Percentiles rank a stretch among this genome's conserved stretches.
phyloP scores from a whole-genome alignment of 2,888 invertebrate species.

The Heliconius cydno region DNA sequence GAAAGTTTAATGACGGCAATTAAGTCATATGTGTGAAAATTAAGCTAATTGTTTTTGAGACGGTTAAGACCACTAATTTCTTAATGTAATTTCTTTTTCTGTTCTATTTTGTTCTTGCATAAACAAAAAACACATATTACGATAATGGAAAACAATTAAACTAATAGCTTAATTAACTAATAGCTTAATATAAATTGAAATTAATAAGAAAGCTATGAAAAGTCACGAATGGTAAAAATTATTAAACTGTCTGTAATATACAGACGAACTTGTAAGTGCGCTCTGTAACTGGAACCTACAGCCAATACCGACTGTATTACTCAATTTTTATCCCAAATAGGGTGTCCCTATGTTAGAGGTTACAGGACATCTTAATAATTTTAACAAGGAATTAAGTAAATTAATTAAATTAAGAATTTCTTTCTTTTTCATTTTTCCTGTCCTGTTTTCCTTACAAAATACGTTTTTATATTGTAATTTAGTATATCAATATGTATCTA shows the following conservation, averaged over 20 bases:
- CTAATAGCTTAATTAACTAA: not conserved
- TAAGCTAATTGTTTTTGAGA: conserved; percentile 6
- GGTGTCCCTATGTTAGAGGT: conserved; percentile 29
- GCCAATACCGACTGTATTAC: conserved; percentile 38
- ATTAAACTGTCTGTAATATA: not conserved
- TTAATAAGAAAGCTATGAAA: conserved; percentile 26
- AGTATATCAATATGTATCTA: no score
- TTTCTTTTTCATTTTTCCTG: no score
- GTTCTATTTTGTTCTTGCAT: not conserved
- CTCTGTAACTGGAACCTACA: conserved; percentile 40
- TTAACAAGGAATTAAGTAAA: not conserved
- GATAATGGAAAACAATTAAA: not conserved
- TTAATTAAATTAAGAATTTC: no score
- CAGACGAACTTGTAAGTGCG: conserved; percentile 33
- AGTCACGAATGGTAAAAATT: conserved; percentile 26
- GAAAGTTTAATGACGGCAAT: conserved; percentile 7
- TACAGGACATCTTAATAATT: not conserved
- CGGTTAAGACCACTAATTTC: not conserved
- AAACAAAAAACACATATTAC: not conserved
- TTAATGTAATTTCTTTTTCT: not conserved
- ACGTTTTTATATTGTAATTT: no score
- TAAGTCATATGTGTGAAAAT: not conserved
- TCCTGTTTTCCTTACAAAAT: no score
- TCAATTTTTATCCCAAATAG: conserved; percentile 36
- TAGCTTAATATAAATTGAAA: not conserved